phyloP scores from a whole-genome alignment of 2,888 invertebrate species.

The Allacma fusca region DNA sequence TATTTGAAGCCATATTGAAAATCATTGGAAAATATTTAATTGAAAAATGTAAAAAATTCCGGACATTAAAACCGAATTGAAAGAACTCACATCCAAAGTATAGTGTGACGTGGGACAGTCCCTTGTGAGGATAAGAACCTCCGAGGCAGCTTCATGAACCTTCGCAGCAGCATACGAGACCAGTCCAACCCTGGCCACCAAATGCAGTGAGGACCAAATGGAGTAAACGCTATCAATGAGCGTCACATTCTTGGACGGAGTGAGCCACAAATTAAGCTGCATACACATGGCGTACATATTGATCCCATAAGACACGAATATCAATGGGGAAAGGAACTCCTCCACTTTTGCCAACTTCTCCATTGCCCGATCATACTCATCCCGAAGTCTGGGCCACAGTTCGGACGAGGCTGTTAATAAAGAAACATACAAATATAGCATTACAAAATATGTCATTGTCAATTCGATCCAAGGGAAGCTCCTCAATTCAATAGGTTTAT shows the following conservation, averaged over 20 bases:
- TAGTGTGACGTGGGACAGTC: too few species aligned
- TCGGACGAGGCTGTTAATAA: neutral
- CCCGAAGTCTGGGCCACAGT: neutral
- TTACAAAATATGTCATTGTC: too few species aligned
- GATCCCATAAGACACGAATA: neutral
- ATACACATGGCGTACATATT: constrained; percentile 13
- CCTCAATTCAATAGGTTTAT: too few species aligned
- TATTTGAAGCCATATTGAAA: too few species aligned
- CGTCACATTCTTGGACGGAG: neutral
- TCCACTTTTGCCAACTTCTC: neutral
- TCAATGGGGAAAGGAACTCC: constrained; percentile 3
- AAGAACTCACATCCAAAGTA: too few species aligned
- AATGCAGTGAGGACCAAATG: constrained; percentile 3
- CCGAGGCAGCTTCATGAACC: neutral
- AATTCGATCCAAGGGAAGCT: too few species aligned
- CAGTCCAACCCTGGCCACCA: neutral
- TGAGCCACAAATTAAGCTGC: constrained; percentile 8
- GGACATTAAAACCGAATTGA: too few species aligned
- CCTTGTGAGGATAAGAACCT: neutral
- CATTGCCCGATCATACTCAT: neutral
- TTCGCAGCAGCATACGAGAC: neutral
- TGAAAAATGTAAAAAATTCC: too few species aligned
- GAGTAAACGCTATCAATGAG: neutral
- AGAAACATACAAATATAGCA: neutral
- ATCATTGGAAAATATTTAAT: too few species aligned